Conservation (phyloP, 2,888 invertebrate genomes). For the Athrips mouffetella region DNA sequence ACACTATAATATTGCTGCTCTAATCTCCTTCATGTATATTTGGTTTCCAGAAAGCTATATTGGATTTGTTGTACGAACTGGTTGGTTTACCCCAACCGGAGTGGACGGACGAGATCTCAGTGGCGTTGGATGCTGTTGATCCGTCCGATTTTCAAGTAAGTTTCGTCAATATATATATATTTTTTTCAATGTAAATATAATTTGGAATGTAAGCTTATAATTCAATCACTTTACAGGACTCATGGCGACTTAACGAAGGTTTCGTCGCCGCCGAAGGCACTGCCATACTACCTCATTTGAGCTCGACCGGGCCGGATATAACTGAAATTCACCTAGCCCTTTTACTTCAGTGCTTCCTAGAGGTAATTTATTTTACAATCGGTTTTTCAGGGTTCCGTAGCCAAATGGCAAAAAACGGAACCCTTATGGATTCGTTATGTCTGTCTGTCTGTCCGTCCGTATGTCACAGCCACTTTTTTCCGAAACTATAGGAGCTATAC, state of each 20-base stretch:
- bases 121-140: slow-evolving; percentile 92
- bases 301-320: slow-evolving; percentile 91
- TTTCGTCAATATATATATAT: background rate
- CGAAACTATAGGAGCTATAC: too few species aligned
- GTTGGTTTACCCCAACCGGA: slow-evolving; percentile 91
- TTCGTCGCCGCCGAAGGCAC: slow-evolving; percentile 96
- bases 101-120: slow-evolving; percentile 95
- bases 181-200: too few species aligned
- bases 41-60: slow-evolving; percentile 89
- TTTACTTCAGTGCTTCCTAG: slow-evolving; percentile 91
- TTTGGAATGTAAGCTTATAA: too few species aligned
- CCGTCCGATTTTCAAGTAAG: slow-evolving; percentile 85
- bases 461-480: too few species aligned
- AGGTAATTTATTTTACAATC: slow-evolving; percentile 58
- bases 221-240: slow-evolving; percentile 77
- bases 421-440: too few species aligned
- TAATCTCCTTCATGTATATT: too few species aligned
- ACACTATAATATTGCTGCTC: too few species aligned
- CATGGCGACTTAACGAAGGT: slow-evolving; percentile 94
- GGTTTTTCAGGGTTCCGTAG: too few species aligned
- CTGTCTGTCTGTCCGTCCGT: too few species aligned
- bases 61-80: slow-evolving; percentile 94
- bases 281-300: slow-evolving; percentile 90
- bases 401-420: too few species aligned
- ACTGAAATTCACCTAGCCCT: slow-evolving; percentile 94